Base-by-base conservation (phyloP, 2,888 invertebrate genomes). In the Lysandra bellargus region DNA sequence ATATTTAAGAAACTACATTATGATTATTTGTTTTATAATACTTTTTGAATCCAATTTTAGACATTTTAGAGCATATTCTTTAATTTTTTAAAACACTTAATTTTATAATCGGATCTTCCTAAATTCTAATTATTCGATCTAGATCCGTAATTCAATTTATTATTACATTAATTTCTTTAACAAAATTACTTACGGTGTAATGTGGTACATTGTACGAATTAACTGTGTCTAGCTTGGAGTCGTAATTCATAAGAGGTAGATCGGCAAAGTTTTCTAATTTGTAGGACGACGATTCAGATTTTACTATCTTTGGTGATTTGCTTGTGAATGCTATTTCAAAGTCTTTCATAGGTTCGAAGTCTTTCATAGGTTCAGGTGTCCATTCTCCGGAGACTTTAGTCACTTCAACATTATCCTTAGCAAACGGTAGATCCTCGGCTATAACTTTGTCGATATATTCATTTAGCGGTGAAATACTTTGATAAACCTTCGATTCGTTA, bases 201-300 rank as follows among this genome's bases (percentile, higher is more conserved):
- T 94, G 94, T 0, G 94, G 94, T 57, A 94, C 94, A 79, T 88
- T 89, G 81, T 94, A 94, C 0, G 94, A 94, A 82, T 90, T 91
- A 74, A 92, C 90, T 1, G 89, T 86, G 78, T 91, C 87, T 69
- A 91, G 84, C 80, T 93, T 93, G 23, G 92, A 91, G 79, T 90
- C 86, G 30, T 81, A 90, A 76, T 91, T 88, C 92, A 93, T 93
- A 1, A 94, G 81, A 1, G 94, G 94, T 57, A 94, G 82, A 49
- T 89, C 85, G 0, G 92, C 92, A 23, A 94, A 91, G 83, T 86
- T 90, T 82, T 91, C 91, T 77, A 90, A 83, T 83, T 89, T 91
- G 88, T 90, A 92, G 0, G 87, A 85, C 78, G 81, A 83, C 1
- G 85, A 80, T 1, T 88, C 87, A 3, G 88, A 82, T 37, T 87